A percentile compares a stretch with the other conserved stretches of the same genome.
Conservation (phyloP, 92 coral and sea anemone species). For the Muricea muricata region DNA sequence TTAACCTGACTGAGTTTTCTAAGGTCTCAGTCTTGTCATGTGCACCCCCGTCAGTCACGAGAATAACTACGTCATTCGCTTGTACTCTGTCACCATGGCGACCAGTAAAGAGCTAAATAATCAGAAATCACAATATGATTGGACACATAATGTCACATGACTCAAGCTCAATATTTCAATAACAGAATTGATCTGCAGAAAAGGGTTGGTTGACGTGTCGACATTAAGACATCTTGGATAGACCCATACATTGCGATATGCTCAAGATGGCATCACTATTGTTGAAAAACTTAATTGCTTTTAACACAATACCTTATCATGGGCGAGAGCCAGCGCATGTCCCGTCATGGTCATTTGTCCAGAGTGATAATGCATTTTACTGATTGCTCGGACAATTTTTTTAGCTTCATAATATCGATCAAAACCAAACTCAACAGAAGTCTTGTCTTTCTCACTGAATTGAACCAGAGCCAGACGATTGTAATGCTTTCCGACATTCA, state of each 20-base stretch:
- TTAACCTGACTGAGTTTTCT: conserved; percentile 15
- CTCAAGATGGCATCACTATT: too few species aligned
- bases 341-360: conserved; percentile 25
- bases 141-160: too few species aligned
- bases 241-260: too few species aligned
- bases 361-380: conserved; percentile 13
- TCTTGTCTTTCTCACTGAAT: conserved; percentile 35
- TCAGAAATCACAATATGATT: not conserved
- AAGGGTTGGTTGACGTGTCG: too few species aligned
- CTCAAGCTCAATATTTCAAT: too few species aligned
- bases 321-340: conserved; percentile 15
- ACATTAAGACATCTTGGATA: too few species aligned
- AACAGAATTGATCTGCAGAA: too few species aligned
- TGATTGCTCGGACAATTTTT: conserved; percentile 19
- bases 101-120: conserved; percentile 25
- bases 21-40: conserved; percentile 29
- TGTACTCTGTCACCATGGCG: conserved; percentile 29
- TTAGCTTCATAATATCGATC: conserved; percentile 15
- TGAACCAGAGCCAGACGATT: conserved; percentile 25
- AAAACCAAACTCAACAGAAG: not conserved
- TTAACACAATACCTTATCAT: conserved; percentile 4
- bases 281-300: too few species aligned
- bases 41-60: conserved; percentile 47
- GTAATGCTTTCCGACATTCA: conserved; percentile 5
- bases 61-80: conserved; percentile 23